Percentiles rank a stretch among this genome's conserved stretches.
Evolutionary conservation across 2,888 invertebrate species (phyloP).

Genomic region (Liopterus haemorrhoidalis): DNA sequence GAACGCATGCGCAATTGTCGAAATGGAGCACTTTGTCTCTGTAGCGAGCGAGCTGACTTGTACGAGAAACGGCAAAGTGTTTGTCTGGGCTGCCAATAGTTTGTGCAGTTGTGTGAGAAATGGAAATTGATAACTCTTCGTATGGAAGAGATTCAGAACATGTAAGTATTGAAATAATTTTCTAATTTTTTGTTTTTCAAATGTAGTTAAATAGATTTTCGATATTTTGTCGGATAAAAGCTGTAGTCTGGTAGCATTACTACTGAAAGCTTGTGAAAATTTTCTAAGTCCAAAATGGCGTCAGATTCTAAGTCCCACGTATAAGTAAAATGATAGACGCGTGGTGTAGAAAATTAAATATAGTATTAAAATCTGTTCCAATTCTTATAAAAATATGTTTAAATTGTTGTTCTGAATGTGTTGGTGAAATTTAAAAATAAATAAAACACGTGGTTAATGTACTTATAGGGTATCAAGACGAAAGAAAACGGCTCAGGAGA

Average conservation of each 20-base stretch:
- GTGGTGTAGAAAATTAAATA: neutral
- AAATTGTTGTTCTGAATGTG: constrained; percentile 1
- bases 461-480: constrained; percentile 30
- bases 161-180: constrained; percentile 51
- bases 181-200: constrained; percentile 29
- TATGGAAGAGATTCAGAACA: constrained; percentile 54
- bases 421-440: too few relatives aligned
- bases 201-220: constrained; percentile 30
- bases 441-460: constrained; percentile 18
- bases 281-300: constrained; percentile 86
- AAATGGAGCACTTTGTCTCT: constrained; percentile 55
- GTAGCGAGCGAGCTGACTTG: constrained; percentile 25
- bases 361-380: too few relatives aligned
- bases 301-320: constrained; percentile 66
- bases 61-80: constrained; percentile 32
- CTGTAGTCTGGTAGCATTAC: constrained; percentile 18
- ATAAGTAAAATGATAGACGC: constrained; percentile 9
- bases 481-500: constrained; percentile 41
- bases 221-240: constrained; percentile 41
- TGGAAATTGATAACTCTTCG: constrained; percentile 61
- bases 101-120: constrained; percentile 52
- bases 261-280: constrained; percentile 45
- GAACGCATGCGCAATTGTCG: constrained; percentile 56
- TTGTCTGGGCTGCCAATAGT: constrained; percentile 22
- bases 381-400: constrained; percentile 2